Conservation (phyloP, 2,888 invertebrate genomes). For the Phytoseiulus persimilis region DNA sequence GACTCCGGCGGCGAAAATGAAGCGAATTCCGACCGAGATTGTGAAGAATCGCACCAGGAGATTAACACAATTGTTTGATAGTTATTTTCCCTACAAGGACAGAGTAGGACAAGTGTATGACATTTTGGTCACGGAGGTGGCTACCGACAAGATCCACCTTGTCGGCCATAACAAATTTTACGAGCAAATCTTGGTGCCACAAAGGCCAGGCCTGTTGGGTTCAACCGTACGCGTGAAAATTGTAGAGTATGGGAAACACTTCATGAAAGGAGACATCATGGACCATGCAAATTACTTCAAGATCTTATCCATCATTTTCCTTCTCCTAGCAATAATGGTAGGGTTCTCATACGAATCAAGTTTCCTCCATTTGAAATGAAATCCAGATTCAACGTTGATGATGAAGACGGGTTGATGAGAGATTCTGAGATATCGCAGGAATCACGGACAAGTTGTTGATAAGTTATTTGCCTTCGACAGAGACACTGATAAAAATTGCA, state of each 20-base stretch:
- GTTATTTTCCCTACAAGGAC: conserved; percentile 72
- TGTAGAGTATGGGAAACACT: conserved; percentile 51
- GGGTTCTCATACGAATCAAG: neutral
- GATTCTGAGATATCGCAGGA: too few relatives aligned
- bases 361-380: too few relatives aligned
- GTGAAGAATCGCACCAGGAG: conserved; percentile 82
- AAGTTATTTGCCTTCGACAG: too few relatives aligned
- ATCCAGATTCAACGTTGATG: too few relatives aligned
- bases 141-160: conserved; percentile 77
- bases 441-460: too few relatives aligned
- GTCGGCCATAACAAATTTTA: conserved; percentile 93
- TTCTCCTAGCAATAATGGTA: neutral
- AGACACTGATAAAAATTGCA: too few relatives aligned
- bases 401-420: too few relatives aligned
- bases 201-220: conserved; percentile 68
- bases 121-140: conserved; percentile 83
- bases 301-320: neutral
- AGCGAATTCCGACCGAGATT: conserved; percentile 70
- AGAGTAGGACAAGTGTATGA: conserved; percentile 61
- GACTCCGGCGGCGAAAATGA: conserved; percentile 86
- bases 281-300: neutral
- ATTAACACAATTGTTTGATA: conserved; percentile 74
- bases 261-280: conserved; percentile 49
- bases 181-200: conserved; percentile 76
- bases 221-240: conserved; percentile 72